These are phyloP conservation scores for Chironomus tepperi DNA, from an alignment of 1,140 invertebrate genomes.

Conservation along the genomic window DNA sequence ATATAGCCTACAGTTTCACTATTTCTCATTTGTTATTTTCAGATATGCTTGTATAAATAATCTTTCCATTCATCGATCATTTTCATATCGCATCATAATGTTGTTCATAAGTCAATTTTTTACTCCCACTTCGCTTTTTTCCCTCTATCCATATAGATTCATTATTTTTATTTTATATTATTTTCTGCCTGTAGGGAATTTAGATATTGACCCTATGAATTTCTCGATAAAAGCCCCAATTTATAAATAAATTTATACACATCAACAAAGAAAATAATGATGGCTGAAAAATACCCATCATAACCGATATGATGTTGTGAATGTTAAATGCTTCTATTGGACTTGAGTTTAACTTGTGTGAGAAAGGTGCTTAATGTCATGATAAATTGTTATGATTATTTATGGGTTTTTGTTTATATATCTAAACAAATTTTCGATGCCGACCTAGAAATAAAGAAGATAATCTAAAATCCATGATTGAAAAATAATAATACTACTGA, in stretches of 20 bases:
- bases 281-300: conserved; percentile 1
- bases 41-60: background rate
- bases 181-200: background rate
- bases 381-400: conserved; percentile 15
- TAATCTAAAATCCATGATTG: no score
- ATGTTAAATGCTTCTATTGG: background rate
- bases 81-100: background rate
- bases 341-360: background rate
- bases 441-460: no score
- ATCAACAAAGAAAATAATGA: background rate
- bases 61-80: background rate
- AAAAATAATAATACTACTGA: no score
- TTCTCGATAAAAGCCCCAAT: background rate
- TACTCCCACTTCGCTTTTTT: background rate
- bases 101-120: background rate
- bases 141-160: background rate
- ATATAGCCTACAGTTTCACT: no score
- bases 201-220: background rate
- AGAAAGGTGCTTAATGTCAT: conserved; percentile 1
- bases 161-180: background rate
- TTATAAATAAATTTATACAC: no score
- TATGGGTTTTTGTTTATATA: background rate
- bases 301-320: conserved; percentile 13
- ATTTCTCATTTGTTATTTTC: no score
- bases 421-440: no score